These are phyloP conservation scores for Zaprionus nigranus DNA, from an alignment of 1,140 invertebrate species.

Conservation along the genomic window DNA sequence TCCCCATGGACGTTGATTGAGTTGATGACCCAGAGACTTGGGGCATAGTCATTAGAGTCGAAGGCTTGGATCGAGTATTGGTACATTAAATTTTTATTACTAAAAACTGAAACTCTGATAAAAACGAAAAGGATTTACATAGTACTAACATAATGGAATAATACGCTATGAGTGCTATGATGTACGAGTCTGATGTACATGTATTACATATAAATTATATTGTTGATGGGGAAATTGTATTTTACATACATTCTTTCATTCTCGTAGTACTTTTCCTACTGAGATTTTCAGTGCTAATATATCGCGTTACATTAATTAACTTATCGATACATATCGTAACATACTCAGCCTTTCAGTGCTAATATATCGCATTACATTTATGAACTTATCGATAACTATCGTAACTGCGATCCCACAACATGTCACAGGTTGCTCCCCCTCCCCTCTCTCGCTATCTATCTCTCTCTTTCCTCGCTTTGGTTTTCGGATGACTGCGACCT, in stretches of 20 bases:
- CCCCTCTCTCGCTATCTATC: background rate
- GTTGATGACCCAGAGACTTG: background rate
- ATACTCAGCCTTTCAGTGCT: too few species aligned
- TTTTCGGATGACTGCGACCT: conserved; percentile 33
- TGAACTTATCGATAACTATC: too few species aligned
- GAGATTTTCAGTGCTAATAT: too few species aligned
- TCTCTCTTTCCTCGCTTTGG: background rate
- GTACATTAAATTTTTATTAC: conserved; percentile 52
- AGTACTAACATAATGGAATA: background rate
- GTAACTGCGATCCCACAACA: too few species aligned
- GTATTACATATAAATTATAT: too few species aligned
- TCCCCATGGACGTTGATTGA: background rate
- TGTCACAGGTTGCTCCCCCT: background rate
- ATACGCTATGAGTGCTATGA: background rate
- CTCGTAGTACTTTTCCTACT: too few species aligned
- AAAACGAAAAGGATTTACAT: conserved; percentile 4
- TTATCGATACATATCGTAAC: too few species aligned
- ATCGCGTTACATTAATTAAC: too few species aligned
- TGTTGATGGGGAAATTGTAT: too few species aligned
- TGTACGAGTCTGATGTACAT: conserved; percentile 3
- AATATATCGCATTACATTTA: too few species aligned
- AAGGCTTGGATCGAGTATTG: conserved; percentile 14
- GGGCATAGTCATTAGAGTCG: conserved; percentile 28
- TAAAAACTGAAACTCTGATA: background rate
- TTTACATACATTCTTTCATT: too few species aligned